These are phyloP conservation scores for Chaetura pelagica DNA, from an alignment of 2,113 vertebrate genomes.

Conservation along the genomic window DNA sequence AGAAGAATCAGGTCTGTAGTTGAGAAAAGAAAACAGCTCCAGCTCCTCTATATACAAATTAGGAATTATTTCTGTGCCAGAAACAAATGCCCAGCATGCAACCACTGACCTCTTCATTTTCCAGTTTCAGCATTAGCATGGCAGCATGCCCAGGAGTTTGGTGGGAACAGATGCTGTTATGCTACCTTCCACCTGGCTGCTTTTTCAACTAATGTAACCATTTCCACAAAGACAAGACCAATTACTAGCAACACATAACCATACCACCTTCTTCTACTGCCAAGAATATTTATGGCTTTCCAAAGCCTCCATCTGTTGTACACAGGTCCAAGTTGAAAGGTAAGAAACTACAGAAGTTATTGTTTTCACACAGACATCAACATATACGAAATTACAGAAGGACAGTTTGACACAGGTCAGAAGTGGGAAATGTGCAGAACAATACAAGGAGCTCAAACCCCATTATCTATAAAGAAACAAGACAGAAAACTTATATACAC, in stretches of 20 bases:
- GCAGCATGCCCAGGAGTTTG: background rate
- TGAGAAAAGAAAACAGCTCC: background rate
- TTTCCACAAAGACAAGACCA: background rate
- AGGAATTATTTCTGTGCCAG: background rate
- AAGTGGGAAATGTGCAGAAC: background rate
- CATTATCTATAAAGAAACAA: background rate
- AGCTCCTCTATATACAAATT: background rate
- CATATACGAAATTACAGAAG: background rate
- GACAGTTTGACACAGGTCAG: background rate
- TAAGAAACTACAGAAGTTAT: background rate
- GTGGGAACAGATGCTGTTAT: background rate
- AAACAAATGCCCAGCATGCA: background rate
- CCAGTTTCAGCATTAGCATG: background rate
- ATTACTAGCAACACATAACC: background rate
- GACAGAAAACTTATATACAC: background rate
- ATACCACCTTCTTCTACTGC: constrained; percentile 41
- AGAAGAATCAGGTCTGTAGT: background rate
- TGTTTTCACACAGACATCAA: background rate
- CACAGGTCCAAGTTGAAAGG: background rate
- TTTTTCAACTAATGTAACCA: background rate
- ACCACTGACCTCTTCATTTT: background rate
- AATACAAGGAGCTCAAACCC: background rate
- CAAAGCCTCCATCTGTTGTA: background rate
- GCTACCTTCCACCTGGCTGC: background rate
- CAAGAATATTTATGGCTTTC: constrained; percentile 38